Conservation (phyloP, 2,113 vertebrate genomes). For the Zosterops japonicus region DNA sequence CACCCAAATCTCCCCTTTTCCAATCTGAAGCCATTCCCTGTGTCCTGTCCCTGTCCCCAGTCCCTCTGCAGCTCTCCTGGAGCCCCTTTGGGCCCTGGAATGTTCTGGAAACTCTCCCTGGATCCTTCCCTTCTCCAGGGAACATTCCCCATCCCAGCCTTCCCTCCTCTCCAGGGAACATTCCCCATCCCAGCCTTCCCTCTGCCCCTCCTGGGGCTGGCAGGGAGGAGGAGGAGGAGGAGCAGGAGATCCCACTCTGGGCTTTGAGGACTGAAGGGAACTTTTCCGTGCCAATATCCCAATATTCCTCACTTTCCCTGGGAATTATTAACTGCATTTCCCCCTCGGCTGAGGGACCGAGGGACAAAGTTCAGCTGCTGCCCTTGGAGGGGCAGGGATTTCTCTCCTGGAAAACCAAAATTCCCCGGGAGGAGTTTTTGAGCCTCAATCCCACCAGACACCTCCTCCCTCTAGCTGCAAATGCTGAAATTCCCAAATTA, state of each 20-base stretch:
- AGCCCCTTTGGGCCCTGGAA: neutral
- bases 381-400: neutral
- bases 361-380: neutral
- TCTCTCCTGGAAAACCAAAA: neutral
- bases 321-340: neutral
- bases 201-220: neutral
- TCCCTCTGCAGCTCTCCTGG: neutral
- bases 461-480: neutral
- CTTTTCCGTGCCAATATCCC: neutral
- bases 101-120: too few relatives aligned
- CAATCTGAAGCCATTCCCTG: neutral
- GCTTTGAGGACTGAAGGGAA: neutral
- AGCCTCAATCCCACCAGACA: neutral
- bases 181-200: neutral
- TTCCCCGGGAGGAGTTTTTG: neutral
- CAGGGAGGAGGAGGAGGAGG: neutral
- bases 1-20: fast-evolving
- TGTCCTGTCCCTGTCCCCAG: neutral
- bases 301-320: neutral
- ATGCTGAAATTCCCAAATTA: neutral
- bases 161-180: neutral
- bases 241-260: neutral
- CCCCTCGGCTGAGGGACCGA: neutral
- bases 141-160: too few relatives aligned
- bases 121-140: neutral